Evolutionary conservation across 2,797 vertebrate species (phyloP).

Genomic region (Urosaurus nigricauda): DNA sequence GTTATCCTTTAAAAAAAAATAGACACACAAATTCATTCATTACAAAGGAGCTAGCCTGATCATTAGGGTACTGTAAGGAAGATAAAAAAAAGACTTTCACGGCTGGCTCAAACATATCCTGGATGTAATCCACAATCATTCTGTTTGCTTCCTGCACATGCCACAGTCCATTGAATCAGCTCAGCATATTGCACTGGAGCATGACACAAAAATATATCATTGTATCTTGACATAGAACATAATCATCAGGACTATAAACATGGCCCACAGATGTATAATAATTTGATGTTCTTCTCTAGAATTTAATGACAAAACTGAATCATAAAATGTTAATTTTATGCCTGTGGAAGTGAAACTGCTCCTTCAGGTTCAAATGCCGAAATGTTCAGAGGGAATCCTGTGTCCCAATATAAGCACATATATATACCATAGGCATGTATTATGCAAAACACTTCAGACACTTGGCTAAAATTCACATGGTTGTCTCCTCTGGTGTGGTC

Average conservation of each 20-base stretch:
- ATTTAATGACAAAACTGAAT: slow-evolving; percentile 6
- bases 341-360: not conserved
- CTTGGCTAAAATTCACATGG: not conserved
- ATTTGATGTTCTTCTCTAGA: slow-evolving; percentile 1
- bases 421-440: not conserved
- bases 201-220: slow-evolving; percentile 10
- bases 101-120: slow-evolving; percentile 9
- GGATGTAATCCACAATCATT: slow-evolving; percentile 16
- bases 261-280: not conserved
- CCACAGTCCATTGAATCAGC: not conserved
- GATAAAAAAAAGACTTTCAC: not conserved
- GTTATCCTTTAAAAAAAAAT: not conserved
- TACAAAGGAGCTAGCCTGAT: slow-evolving; percentile 40
- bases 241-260: not conserved
- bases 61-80: not conserved
- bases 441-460: not conserved
- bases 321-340: not conserved
- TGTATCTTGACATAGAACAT: not conserved
- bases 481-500: not conserved
- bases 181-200: not conserved
- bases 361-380: not conserved
- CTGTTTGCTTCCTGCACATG: not conserved
- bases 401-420: not conserved
- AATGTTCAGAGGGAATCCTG: not conserved
- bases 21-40: slow-evolving; percentile 27